Evolutionary conservation across 2,888 invertebrate genomes (phyloP).

Genomic region (Caenorhabditis sp.): DNA sequence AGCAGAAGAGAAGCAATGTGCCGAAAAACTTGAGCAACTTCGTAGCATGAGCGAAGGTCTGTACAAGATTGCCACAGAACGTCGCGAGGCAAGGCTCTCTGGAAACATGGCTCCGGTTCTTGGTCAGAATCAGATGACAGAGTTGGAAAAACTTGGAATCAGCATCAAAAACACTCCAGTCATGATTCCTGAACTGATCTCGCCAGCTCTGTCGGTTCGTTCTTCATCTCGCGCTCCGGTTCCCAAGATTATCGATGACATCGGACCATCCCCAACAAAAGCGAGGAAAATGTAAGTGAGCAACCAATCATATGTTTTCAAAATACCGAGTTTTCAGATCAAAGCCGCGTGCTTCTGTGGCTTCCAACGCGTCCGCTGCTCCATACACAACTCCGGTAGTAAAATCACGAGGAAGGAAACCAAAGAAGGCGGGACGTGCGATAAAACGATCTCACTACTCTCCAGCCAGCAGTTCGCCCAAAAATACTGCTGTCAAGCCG

Average conservation of each 20-base stretch:
- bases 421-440: slow-evolving; percentile 42
- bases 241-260: slow-evolving; percentile 59
- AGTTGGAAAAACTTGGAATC: slow-evolving; percentile 56
- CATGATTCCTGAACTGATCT: slow-evolving; percentile 46
- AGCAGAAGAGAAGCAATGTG: slow-evolving; percentile 67
- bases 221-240: slow-evolving; percentile 62
- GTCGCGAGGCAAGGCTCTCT: slow-evolving; percentile 75
- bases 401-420: slow-evolving; percentile 38
- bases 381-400: not conserved
- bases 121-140: slow-evolving; percentile 3
- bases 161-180: slow-evolving; percentile 38
- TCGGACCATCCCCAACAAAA: slow-evolving; percentile 54
- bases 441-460: slow-evolving; percentile 19
- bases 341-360: slow-evolving; percentile 39
- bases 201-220: slow-evolving; percentile 54
- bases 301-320: not conserved
- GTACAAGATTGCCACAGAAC: slow-evolving; percentile 66
- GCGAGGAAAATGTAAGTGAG: slow-evolving; percentile 46
- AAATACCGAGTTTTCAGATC: too few species aligned
- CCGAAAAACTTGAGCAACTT: slow-evolving; percentile 68
- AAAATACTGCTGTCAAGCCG: not conserved
- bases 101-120: slow-evolving; percentile 58
- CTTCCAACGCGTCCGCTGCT: slow-evolving; percentile 17
- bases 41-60: slow-evolving; percentile 67
- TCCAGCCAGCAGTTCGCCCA: not conserved